Evolutionary conservation across 2,888 invertebrate species (phyloP), one percentile per base, ranked within the genome.

Genomic region (Dryobota labecula): DNA sequence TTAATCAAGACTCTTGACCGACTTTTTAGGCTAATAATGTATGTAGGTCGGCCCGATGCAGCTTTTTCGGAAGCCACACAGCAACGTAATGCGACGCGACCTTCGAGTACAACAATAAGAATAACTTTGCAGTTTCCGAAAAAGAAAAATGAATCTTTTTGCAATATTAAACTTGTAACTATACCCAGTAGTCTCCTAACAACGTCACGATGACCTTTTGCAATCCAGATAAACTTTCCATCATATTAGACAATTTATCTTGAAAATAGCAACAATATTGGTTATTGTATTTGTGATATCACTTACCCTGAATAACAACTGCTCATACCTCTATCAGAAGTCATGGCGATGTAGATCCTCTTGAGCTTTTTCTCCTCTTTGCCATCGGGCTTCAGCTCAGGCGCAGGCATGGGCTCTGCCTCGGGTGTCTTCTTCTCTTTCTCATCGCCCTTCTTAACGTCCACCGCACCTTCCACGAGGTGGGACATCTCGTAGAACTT

Each of bases 301-400:
- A 33, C 30, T n/a, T 70, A 94, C 2, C n/a, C n/a, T 30, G 2
- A n/a, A 18, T 61, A n/a, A 45, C 15, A 45, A 61, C 61, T 61
- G 18, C 47, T 47, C 18, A 33, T 61, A 61, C 96, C 96, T 94
- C 98, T 95, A 90, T 98, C 98, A 38, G 98, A 98, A 15, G 98
- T 97, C 86, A 98, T 93, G 0, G 98, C 98, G 24, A 98, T 95
- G 68, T 97, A 94, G 30, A 98, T 89, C 71, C 91, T 86, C 71
- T 90, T 91, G 2, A 87, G 2, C n/a, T 89, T 90, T 70, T 90
- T 91, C 0, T 86, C 86, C 0, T 90, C 91, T 20, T 88, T 90
- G 0, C 85, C 88, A 0, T 86, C 90, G 0, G 86, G 67, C 49
- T 89, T 89, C 3, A 94, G 96, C 15, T 92, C 93, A 27, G 94